Base-by-base conservation (phyloP, 2,888 invertebrate species). In the Drosophila kambysellisi region DNA sequence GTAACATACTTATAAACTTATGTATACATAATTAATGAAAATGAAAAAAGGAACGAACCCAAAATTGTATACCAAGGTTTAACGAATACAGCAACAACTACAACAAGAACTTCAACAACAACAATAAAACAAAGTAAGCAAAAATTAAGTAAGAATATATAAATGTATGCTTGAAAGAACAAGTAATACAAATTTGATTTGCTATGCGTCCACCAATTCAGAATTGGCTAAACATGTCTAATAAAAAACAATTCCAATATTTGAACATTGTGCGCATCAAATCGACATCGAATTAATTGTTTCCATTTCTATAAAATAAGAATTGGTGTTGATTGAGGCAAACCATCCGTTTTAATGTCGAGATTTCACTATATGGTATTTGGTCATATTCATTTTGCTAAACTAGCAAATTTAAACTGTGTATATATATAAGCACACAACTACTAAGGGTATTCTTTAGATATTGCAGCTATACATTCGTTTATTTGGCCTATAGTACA, bases 41-140 rank as follows among this genome's bases (percentile, higher is more conserved):
- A 54, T 30, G 64, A 50, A 25, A 32, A 43, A 54, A 4, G 15
- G 29, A 57, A 51, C 48, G 58, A 72, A 61, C 37, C 50, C 72
- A 72, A 79, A 86, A 79, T 64, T 83, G 85, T 84, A 84, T 75
- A 78, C 83, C 70, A 81, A 80, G 74, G 71, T 82, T 83, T 68
- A 76, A 72, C 54, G 35, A 64, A 59, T 56, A 71, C 37, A 48
- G 61, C 52, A 68, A 50, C 52, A 54, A 32, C 56, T 53, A 46
- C 54, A 51, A 20, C 32, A 51, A 52, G 25, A 70, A 41, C 33
- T 52, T 56, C 33, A 46, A 37, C 15, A 53, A 62, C 17, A 17
- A 48, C 30, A 46, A 46, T 15, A 46, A 25, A 8, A 25, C 25
- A 25, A 37, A 66, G 11, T 29, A 54, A 54, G 54, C 53, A 37